Percentiles rank a stretch among this genome's conserved stretches.
These are phyloP conservation scores for Nomada goodeniana DNA, from an alignment of 2,888 invertebrate species.

Conservation along the genomic window DNA sequence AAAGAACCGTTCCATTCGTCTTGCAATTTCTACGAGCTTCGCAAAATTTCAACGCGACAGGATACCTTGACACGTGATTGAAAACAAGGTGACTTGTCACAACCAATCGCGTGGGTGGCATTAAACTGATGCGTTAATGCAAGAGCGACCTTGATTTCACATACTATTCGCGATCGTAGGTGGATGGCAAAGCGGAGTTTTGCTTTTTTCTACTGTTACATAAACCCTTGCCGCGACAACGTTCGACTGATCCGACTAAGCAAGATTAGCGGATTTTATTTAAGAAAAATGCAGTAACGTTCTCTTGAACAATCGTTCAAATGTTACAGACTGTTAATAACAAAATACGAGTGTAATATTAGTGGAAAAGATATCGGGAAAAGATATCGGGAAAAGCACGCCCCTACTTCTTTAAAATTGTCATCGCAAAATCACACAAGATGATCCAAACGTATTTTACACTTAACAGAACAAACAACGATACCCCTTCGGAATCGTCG, in stretches of 20 bases:
- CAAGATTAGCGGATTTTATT: conserved; percentile 25
- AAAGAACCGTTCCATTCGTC: neutral
- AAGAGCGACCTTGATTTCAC: conserved; percentile 57
- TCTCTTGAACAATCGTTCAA: no score
- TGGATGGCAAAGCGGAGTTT: conserved; percentile 39
- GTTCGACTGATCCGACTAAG: neutral
- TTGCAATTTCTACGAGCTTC: neutral
- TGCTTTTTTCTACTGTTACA: conserved; percentile 51
- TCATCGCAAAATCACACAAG: no score
- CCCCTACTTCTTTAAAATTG: neutral
- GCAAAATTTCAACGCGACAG: conserved; percentile 25
- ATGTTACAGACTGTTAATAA: no score
- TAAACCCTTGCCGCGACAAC: conserved; percentile 26
- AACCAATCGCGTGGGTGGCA: conserved; percentile 57
- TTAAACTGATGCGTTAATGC: conserved; percentile 62
- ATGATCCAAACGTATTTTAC: neutral
- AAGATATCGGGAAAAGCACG: no score
- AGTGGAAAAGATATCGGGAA: no score
- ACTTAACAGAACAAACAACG: neutral
- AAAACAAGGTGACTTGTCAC: conserved; percentile 62
- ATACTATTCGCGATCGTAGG: conserved; percentile 50
- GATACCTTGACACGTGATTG: conserved; percentile 60
- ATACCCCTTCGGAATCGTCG: no score
- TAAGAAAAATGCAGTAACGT: neutral
- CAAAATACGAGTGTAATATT: neutral